Evolutionary conservation across 1,140 invertebrate species (phyloP).

Genomic region (Aporrectodea caliginosa): DNA sequence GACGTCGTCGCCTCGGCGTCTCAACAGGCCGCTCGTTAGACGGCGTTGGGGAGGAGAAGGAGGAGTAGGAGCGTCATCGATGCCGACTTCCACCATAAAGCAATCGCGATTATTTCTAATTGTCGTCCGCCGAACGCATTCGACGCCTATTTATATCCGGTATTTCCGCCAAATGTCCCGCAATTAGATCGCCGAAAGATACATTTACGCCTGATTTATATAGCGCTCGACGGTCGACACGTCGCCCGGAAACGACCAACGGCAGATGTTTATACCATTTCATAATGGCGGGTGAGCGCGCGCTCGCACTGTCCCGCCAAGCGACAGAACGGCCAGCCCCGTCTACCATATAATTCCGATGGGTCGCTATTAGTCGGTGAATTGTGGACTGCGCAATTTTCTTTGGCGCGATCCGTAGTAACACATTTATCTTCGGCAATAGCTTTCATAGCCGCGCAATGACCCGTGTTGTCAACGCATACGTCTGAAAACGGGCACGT

Average conservation of each 20-base stretch:
- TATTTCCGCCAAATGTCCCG: neutral
- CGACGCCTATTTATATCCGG: too few species aligned
- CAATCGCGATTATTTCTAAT: neutral
- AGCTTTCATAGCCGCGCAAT: neutral
- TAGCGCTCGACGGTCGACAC: neutral
- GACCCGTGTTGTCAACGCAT: too few species aligned
- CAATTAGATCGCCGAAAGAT: neutral
- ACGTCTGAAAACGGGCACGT: too few species aligned
- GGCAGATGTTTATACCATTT: conserved; percentile 1
- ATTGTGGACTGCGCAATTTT: neutral
- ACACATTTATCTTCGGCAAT: neutral
- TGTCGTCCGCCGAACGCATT: neutral
- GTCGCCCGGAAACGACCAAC: neutral
- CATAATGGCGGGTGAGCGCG: neutral
- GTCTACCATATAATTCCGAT: neutral
- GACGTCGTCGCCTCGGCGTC: too few species aligned
- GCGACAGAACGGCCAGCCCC: neutral
- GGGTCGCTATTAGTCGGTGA: neutral
- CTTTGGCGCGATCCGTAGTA: neutral
- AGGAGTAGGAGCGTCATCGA: too few species aligned
- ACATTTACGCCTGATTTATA: conserved; percentile 1
- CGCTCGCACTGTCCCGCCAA: neutral
- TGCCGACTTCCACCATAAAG: too few species aligned
- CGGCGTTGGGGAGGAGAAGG: too few species aligned
- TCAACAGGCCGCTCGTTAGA: too few species aligned